Conservation (phyloP, 1,140 invertebrate species). For the Oncopeltus fasciatus region DNA sequence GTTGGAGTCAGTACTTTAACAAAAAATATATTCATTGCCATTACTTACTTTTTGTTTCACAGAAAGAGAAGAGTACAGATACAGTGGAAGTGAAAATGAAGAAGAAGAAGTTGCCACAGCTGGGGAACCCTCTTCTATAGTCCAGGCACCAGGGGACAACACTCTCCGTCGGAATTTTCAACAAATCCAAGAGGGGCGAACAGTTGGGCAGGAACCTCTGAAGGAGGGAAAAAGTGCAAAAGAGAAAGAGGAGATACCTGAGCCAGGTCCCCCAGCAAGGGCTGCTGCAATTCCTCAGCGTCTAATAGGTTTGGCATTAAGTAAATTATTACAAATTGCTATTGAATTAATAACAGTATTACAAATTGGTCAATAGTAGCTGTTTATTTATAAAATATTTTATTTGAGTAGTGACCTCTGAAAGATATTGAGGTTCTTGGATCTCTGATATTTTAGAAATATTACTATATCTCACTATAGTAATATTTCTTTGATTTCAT, state of each 20-base stretch:
- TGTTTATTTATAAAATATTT: too few relatives aligned
- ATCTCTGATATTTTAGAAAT: too few relatives aligned
- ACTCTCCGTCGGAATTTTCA: conserved; percentile 91
- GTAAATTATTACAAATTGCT: too few relatives aligned
- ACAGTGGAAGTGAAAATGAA: conserved; percentile 77
- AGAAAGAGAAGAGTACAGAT: conserved; percentile 49
- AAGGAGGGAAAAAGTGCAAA: conserved; percentile 32
- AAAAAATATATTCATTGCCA: too few relatives aligned
- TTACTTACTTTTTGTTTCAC: conserved; percentile 9
- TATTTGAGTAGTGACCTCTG: too few relatives aligned
- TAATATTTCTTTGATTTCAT: too few relatives aligned
- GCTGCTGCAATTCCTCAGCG: conserved; percentile 73
- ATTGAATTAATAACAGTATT: too few relatives aligned
- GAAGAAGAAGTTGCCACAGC: conserved; percentile 71
- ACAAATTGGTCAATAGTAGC: too few relatives aligned
- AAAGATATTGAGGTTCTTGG: too few relatives aligned
- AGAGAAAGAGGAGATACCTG: conserved; percentile 41
- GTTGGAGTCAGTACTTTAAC: too few relatives aligned
- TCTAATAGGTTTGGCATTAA: conserved; percentile 37
- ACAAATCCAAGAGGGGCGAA: conserved; percentile 82
- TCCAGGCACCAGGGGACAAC: conserved; percentile 77
- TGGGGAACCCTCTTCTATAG: conserved; percentile 77
- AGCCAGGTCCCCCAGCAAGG: conserved; percentile 66
- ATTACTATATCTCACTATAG: too few relatives aligned
- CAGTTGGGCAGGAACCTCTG: conserved; percentile 36